phyloP scores from a whole-genome alignment of 1,140 invertebrate species.

The Portunus trituberculatus region DNA sequence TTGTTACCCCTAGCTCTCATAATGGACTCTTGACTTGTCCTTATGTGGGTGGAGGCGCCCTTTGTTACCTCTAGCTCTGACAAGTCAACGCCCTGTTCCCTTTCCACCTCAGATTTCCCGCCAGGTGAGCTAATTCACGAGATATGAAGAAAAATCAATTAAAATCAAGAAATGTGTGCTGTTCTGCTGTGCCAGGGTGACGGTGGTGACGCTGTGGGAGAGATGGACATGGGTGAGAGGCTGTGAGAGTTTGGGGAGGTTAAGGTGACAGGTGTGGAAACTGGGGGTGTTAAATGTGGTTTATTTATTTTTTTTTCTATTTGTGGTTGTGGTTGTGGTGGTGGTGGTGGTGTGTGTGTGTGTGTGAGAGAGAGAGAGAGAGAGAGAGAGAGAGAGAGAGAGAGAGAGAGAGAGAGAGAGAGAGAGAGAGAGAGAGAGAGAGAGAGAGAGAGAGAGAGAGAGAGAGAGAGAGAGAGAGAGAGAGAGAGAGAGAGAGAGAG shows the following conservation, averaged over 20 bases:
- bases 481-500: not conserved
- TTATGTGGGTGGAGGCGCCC: too few species aligned
- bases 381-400: too few species aligned
- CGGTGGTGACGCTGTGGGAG: constrained; percentile 59
- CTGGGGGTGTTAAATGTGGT: not conserved
- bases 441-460: not conserved
- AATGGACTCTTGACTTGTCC: too few species aligned
- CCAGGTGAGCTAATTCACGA: too few species aligned
- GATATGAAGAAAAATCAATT: too few species aligned
- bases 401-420: not conserved
- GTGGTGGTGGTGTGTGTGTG: not conserved
- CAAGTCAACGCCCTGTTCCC: too few species aligned
- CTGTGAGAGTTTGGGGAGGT: too few species aligned
- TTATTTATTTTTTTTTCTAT: not conserved
- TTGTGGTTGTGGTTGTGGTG: not conserved
- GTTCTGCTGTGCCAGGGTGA: constrained; percentile 71
- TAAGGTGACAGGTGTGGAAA: not conserved
- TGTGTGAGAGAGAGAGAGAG: not conserved
- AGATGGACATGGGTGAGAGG: not conserved
- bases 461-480: not conserved
- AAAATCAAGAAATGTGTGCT: constrained; percentile 81
- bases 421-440: constrained; percentile 44
- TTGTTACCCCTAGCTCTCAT: too few species aligned
- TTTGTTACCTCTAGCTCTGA: too few species aligned
- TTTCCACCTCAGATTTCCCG: too few species aligned